Conservation (phyloP, 2,797 vertebrate genomes). For the Acipenser oxyrinchus region DNA sequence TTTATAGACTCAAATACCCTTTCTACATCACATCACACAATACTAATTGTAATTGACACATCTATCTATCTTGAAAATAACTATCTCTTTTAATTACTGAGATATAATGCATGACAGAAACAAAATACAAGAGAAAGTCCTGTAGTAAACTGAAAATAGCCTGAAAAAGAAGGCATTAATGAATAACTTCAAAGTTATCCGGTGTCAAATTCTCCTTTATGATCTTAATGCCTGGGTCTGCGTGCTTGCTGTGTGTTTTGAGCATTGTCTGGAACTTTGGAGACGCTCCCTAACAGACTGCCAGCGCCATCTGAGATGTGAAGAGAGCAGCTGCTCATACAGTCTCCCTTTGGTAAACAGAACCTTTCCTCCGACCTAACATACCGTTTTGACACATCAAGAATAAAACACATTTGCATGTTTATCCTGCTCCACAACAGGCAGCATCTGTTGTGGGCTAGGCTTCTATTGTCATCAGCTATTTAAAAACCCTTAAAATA, state of each 20-base stretch:
- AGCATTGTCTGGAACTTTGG: conserved; percentile 22
- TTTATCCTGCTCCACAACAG: conserved; percentile 20
- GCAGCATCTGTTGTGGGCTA: conserved; percentile 21
- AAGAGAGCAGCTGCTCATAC: conserved; percentile 39
- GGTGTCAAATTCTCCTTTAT: background rate
- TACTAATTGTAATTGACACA: too few species aligned
- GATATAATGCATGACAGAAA: too few species aligned
- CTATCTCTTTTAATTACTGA: too few species aligned
- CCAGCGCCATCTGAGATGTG: conserved; percentile 20
- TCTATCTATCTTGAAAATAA: too few species aligned
- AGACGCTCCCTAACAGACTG: conserved; percentile 33
- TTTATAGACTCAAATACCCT: too few species aligned
- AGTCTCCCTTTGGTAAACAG: conserved; percentile 22
- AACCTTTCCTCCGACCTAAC: conserved; percentile 30
- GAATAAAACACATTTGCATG: conserved; percentile 20
- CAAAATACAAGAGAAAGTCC: too few species aligned
- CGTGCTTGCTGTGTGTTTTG: background rate
- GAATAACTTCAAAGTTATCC: background rate
- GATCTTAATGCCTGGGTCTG: background rate
- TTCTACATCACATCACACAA: too few species aligned
- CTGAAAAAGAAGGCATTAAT: background rate
- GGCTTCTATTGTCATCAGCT: conserved; percentile 17
- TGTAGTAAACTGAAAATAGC: too few species aligned
- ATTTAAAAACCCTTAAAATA: conserved; percentile 19
- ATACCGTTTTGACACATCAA: conserved; percentile 23